Conservation (phyloP, 2,888 invertebrate genomes). For the Rhingia rostrata region DNA sequence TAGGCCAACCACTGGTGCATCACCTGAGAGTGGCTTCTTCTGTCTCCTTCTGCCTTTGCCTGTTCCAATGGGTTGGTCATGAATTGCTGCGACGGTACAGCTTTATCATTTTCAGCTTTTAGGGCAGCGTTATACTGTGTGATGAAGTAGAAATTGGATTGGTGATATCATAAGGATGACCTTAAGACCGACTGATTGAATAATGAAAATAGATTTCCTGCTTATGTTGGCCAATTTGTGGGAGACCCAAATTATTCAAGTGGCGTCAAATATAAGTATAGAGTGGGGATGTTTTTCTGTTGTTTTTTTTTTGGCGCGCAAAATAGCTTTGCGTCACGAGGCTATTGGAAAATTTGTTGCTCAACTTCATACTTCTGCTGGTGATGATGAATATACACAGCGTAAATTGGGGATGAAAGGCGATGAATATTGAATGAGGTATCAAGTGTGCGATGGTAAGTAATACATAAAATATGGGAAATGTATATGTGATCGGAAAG, state of each 20-base stretch:
- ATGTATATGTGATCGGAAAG: constrained; percentile 14
- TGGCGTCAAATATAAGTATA: background rate
- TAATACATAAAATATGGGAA: background rate
- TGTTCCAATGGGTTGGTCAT: constrained; percentile 26
- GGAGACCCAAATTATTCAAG: background rate
- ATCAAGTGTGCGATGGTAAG: constrained; percentile 8
- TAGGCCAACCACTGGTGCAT: constrained; percentile 53
- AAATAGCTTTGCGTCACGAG: constrained; percentile 5
- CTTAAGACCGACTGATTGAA: constrained; percentile 49
- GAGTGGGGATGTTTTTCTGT: background rate
- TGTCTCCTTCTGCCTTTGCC: constrained; percentile 19
- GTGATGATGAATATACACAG: constrained; percentile 1
- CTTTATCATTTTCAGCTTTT: constrained; percentile 44
- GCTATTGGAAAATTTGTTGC: background rate
- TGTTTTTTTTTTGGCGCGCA: constrained; percentile 19
- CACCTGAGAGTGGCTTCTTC: constrained; percentile 40
- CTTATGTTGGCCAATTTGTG: constrained; percentile 31
- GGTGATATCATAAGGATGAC: background rate
- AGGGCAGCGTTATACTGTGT: constrained; percentile 61
- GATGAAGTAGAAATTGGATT: constrained; percentile 26
- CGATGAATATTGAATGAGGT: constrained; percentile 25
- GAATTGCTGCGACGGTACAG: constrained; percentile 43
- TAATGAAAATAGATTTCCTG: constrained; percentile 51
- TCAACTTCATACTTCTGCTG: background rate
- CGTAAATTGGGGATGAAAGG: constrained; percentile 3